Conservation (phyloP, 2,797 vertebrate genomes). For the Natrix natrix region DNA sequence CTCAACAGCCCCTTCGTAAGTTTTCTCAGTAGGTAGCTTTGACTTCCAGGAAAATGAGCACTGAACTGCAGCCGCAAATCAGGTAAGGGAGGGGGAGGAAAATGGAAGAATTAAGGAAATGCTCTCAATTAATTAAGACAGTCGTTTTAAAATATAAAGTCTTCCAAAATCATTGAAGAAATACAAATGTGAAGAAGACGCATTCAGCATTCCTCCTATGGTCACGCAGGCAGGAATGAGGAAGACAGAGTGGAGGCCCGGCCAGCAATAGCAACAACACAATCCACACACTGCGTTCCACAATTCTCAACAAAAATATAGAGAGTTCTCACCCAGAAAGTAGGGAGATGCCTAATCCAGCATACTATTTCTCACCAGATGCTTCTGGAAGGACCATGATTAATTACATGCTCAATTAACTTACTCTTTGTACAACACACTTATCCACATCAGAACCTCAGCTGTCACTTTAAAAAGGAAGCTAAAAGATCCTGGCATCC, state of each 20-base stretch:
- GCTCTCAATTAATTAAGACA: background rate
- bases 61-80: background rate
- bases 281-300: background rate
- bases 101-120: background rate
- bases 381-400: background rate
- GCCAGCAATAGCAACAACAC: background rate
- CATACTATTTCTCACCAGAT: background rate
- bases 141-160: background rate
- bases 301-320: background rate
- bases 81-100: no score
- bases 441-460: background rate
- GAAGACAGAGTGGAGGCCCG: background rate
- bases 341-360: background rate
- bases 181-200: background rate
- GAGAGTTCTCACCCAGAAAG: background rate
- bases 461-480: background rate
- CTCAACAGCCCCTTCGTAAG: background rate
- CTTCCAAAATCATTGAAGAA: background rate
- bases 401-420: background rate
- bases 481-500: background rate
- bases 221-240: background rate
- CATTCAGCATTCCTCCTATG: background rate
- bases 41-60: background rate
- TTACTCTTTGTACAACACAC: background rate
- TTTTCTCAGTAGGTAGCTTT: background rate